Evolutionary conservation across 1,140 invertebrate genomes (phyloP), one percentile per base, ranked within the genome.

Genomic region (Drosophila carrolli): DNA sequence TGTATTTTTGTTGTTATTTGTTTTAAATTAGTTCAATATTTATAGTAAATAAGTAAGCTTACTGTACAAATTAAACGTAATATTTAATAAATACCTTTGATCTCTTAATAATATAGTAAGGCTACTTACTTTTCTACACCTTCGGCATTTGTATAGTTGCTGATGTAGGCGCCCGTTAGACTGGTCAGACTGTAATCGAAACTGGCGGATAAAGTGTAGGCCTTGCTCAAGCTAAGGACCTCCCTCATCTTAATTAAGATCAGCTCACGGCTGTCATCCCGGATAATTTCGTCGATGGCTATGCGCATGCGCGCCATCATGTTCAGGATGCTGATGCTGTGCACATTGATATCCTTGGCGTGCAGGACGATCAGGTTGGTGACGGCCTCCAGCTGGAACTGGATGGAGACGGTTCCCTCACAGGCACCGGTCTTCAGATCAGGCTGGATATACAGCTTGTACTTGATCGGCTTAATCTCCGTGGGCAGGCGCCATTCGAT

Each of bases 391-490:
- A 79, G 48, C 38, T 94, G 92, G 47, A 98, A 92, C 37, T 94
- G 93, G 9, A 98, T 97, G 55, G 93, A 94, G 0, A 97, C 96
- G 16, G 92, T 93, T 3, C 97, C 97, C 9, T 81, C 76, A 91
- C 90, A 92, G 95, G 96, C 16, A 92, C 94, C 11, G 1, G 93
- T 93, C 40, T 93, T 90, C 35, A 98, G 90, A 86, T 97, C 93
- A 0, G 97, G 97, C 76, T 95, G 93, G 10, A 98, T 92, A 10
- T 93, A 94, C 0, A 98, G 82, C 55, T 96, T 95, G 91, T 98
- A 98, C 78, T 95, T 95, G 2, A 94, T 70, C 0, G 97, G 97
- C 10, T 92, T 91, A 0, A 97, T 93, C 60, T 95, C 93, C 5
- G 90, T 88, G 0, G 96, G 95, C 50, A 99, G 93, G 43, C 96